Base-by-base conservation (phyloP, 2,113 vertebrate genomes). In the Thamnophis sirtalis region DNA sequence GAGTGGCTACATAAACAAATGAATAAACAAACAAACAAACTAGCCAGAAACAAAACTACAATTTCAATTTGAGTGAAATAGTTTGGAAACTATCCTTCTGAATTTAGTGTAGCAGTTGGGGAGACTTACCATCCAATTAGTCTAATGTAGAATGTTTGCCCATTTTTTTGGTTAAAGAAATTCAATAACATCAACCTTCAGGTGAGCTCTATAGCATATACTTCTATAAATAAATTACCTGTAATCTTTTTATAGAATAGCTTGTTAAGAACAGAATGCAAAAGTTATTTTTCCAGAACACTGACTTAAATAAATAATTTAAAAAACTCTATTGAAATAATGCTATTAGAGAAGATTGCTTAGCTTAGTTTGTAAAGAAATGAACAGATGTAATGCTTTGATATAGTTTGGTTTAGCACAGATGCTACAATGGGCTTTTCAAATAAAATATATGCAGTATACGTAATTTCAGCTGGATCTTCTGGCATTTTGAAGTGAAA, bases 361-460 rank as follows among this genome's bases (percentile, higher is more conserved):
- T 96, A 94, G 95, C 95, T 97, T 95, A 93, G 93, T 94, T 96
- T 97, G 96, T 96, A 97, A 89, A 95, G 94, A 94, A 97, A 93
- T 89, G 97, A 98, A 97, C 97, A 98, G 97, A 97, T 98, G 97
- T 97, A 96, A 96, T 96, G 94, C 96, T 97, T 97, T 97, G 96
- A 96, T 97, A 96, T 96, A 97, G 96, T 97, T 97, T 97, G 96
- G 95, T 95, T 97, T 96, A 92, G 96, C 97, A 95, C 97, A 98
- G 97, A 97, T 97, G 97, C 97, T 96, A 96, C 97, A 97, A 97
- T 96, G 95, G 96, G 96, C 91, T 93, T 96, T 95, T 97, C 96
- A 95, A 97, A 96, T 97, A 97, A 98, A 97, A 97, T 97, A 97
- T 96, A 97, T 93, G 96, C 97, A 96, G 95, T 97, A 96, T 97